These are phyloP conservation scores for Spodoptera exigua DNA, from an alignment of 2,888 invertebrate species.

Conservation along the genomic window DNA sequence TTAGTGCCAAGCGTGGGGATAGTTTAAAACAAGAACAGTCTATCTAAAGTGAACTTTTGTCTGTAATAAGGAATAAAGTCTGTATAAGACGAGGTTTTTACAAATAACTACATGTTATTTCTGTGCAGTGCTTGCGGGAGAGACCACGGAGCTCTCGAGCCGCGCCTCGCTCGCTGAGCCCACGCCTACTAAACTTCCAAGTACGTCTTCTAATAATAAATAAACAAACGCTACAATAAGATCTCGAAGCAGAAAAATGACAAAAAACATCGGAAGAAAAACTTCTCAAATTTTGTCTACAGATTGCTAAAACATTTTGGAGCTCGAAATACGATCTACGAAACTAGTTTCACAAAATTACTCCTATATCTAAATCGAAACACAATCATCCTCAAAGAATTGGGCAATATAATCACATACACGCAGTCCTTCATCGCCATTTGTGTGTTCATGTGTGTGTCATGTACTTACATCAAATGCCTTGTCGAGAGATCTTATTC, in stretches of 20 bases:
- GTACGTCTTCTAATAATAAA: conserved; percentile 82
- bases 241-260: conserved; percentile 61
- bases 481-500: conserved; percentile 78
- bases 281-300: not conserved
- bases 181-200: conserved; percentile 90
- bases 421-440: not conserved
- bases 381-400: too few relatives aligned
- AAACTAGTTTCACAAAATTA: not conserved
- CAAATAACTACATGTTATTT: conserved; percentile 80
- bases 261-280: not conserved
- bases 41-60: conserved; percentile 3
- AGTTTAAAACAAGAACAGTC: conserved; percentile 34
- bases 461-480: conserved; percentile 1
- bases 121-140: conserved; percentile 86
- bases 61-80: not conserved
- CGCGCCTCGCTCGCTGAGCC: conserved; percentile 87
- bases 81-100: conserved; percentile 6
- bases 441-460: not conserved
- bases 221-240: conserved; percentile 78
- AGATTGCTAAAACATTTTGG: not conserved
- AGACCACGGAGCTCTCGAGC: conserved; percentile 84
- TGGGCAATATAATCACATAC: too few relatives aligned
- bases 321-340: not conserved
- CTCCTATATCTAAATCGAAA: too few relatives aligned
- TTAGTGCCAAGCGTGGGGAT: conserved; percentile 14